Percentiles rank a stretch among this genome's conserved stretches.
These are phyloP conservation scores for Xestoiulus laeticollis DNA, from an alignment of 2,888 invertebrate species.

Conservation along the genomic window DNA sequence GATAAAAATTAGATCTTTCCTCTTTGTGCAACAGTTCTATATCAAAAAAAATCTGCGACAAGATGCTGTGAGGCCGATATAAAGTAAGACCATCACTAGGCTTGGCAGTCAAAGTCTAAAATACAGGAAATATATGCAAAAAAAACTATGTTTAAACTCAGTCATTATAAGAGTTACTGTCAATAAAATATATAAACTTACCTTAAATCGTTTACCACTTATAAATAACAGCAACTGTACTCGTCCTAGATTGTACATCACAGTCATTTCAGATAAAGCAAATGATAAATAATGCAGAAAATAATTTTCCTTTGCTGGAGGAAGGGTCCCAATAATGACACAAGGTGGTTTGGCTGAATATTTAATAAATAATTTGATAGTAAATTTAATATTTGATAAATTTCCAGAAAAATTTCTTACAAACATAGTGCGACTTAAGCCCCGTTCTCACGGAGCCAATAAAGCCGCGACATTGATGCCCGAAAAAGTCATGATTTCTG, in stretches of 20 bases:
- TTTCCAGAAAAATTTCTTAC: no score
- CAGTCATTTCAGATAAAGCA: neutral
- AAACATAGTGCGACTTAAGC: no score
- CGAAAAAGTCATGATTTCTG: no score
- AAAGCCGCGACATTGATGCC: no score
- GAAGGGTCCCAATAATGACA: neutral
- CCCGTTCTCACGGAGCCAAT: no score
- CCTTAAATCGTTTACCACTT: neutral
- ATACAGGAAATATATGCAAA: neutral
- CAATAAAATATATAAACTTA: neutral
- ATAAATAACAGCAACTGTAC: constrained; percentile 21
- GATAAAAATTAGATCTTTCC: constrained; percentile 30
- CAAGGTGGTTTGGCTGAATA: neutral
- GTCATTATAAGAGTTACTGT: neutral
- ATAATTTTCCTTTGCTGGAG: neutral
- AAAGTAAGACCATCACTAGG: neutral
- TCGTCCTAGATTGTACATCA: constrained; percentile 19
- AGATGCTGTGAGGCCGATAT: neutral
- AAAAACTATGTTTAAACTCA: neutral
- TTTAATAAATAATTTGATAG: neutral
- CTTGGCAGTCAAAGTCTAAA: neutral
- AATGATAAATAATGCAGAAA: neutral
- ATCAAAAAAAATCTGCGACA: constrained; percentile 27
- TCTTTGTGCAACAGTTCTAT: constrained; percentile 40
- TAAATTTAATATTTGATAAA: no score